These are phyloP conservation scores for Discoglossus pictus DNA, from an alignment of 2,797 vertebrate species.

Conservation along the genomic window DNA sequence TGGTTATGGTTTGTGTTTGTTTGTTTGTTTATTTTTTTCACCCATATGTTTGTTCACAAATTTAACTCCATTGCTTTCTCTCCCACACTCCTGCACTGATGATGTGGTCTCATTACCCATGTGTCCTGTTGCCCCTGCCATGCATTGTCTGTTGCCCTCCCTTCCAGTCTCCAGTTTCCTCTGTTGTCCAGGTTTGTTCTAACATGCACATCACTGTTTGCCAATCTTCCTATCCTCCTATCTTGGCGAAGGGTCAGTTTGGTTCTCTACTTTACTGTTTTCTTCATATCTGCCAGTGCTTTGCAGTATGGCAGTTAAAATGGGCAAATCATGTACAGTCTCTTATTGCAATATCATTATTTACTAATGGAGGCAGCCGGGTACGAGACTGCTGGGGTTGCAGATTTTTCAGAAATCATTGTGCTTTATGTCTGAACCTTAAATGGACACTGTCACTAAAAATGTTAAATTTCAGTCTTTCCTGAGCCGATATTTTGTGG, in stretches of 20 bases:
- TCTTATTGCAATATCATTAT: constrained; percentile 22
- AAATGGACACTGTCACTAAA: no score
- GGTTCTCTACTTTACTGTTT: constrained; percentile 1
- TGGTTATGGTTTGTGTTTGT: neutral
- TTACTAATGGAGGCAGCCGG: neutral
- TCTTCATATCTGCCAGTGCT: constrained; percentile 11
- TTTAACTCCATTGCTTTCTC: constrained; percentile 52
- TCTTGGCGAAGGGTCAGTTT: constrained; percentile 22
- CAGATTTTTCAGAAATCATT: constrained; percentile 3
- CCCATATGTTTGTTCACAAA: constrained; percentile 25
- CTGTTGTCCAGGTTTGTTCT: constrained; percentile 76
- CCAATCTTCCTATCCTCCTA: constrained; percentile 24
- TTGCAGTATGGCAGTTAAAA: constrained; percentile 12
- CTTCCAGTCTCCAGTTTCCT: constrained; percentile 74
- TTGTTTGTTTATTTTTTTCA: constrained; percentile 29
- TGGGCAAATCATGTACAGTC: constrained; percentile 7
- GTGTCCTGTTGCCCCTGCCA: constrained; percentile 58
- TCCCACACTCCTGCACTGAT: constrained; percentile 69
- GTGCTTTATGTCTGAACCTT: neutral
- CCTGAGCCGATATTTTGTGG: no score
- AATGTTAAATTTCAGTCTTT: no score
- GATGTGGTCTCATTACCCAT: constrained; percentile 61
- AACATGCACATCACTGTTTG: constrained; percentile 55
- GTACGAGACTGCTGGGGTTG: constrained; percentile 15
- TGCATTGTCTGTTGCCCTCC: constrained; percentile 55